Base-by-base conservation (phyloP, 2,888 invertebrate genomes). In the Andrena flavipes region DNA sequence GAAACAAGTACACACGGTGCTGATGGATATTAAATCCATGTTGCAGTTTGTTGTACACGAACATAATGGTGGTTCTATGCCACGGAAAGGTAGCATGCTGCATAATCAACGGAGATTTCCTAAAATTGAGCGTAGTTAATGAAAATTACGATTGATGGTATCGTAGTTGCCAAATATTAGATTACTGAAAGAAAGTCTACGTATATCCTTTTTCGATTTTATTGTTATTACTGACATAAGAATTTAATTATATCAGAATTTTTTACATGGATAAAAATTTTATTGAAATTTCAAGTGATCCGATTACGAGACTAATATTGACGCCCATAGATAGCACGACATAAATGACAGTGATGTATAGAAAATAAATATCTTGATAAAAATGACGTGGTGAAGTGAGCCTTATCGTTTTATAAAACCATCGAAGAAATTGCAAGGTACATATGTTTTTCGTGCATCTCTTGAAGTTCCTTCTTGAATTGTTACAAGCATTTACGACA, bases 331-430 rank as follows among this genome's bases (percentile, higher is more conserved):
- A 56, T 73, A 77, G 76, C 63, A 81, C 82, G 82, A 59, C 78
- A 78, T 73, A 76, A 85, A 84, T 87, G 85, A 85, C 83, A 85
- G 86, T 85, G 86, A 80, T 84, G 68, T 62, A 76, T 84, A 84
- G 87, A 81, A 87, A 87, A 88, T 89, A 90, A 90, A 91, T 88
- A 79, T 90, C 79, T 79, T 79, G 86, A 85, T 80, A 88, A 92
- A 91, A 92, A 92, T 92, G 92, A 92, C 90, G 91, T 91, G 90
- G 89, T 92, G 88, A 91, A 84, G 89, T 77, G 76, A 88, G 80
- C 71, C 54, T 82, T 88, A 82, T 76, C 83, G 56, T 82, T 85
- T 86, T 81, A 86, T 67, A 82, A 82, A 80, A 85, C 74, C 79
- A 59, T 80, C 84, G 67, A 79, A 59, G 78, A 74, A 89, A 80